These are phyloP conservation scores for Scolopax rusticola DNA, from an alignment of 2,797 vertebrate genomes.

Conservation along the genomic window DNA sequence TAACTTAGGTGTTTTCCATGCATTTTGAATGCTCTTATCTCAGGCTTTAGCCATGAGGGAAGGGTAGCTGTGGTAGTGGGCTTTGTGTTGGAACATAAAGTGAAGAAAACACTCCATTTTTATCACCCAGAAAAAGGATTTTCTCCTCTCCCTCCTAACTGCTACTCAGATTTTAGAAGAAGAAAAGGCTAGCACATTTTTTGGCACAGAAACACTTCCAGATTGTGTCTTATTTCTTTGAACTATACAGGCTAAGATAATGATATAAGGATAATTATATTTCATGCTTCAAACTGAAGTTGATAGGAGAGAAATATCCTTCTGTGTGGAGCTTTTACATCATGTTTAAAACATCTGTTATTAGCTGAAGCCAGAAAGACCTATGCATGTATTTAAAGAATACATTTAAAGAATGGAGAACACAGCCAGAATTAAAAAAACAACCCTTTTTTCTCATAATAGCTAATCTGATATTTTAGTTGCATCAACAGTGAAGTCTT, in stretches of 20 bases:
- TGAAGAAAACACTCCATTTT: slow-evolving; percentile 24
- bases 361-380: slow-evolving; percentile 64
- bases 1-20: neutral
- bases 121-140: slow-evolving; percentile 16
- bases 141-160: neutral
- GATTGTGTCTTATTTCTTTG: slow-evolving; percentile 83
- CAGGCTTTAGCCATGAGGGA: neutral
- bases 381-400: slow-evolving; percentile 61
- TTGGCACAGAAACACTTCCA: slow-evolving; percentile 80
- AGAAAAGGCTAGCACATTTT: slow-evolving; percentile 82
- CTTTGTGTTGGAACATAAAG: neutral
- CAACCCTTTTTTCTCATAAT: neutral
- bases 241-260: slow-evolving; percentile 80
- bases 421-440: neutral
- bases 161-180: slow-evolving; percentile 59
- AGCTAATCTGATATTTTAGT: neutral
- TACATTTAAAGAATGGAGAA: slow-evolving; percentile 26
- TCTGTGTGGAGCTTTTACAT: slow-evolving; percentile 63
- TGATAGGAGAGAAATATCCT: slow-evolving; percentile 75
- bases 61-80: neutral
- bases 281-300: slow-evolving; percentile 78
- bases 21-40: neutral
- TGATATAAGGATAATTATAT: slow-evolving; percentile 81
- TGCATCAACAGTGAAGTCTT: neutral
- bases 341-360: slow-evolving; percentile 70